These are phyloP conservation scores for Chrysolina oricalcia DNA, from an alignment of 2,888 invertebrate genomes.

Conservation along the genomic window DNA sequence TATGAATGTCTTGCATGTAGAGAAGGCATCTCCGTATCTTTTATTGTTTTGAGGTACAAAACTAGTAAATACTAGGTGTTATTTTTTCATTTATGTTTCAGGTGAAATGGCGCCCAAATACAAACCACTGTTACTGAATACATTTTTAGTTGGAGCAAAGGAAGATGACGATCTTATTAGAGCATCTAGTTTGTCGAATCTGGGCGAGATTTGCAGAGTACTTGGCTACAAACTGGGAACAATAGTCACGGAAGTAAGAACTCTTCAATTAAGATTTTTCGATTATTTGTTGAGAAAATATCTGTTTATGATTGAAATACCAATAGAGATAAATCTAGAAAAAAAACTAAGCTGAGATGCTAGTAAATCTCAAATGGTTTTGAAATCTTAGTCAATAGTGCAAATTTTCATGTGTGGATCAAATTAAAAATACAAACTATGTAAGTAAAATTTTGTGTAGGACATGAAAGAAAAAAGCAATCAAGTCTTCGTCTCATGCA, in stretches of 20 bases:
- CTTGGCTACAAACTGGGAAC: constrained; percentile 83
- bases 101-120: constrained; percentile 83
- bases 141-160: constrained; percentile 80
- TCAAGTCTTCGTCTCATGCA: no score
- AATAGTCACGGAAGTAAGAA: constrained; percentile 81
- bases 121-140: constrained; percentile 80
- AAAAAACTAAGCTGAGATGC: no score
- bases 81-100: constrained; percentile 65
- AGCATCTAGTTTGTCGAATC: constrained; percentile 87
- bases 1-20: no score
- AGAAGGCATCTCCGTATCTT: no score
- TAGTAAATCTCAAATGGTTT: no score
- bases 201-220: constrained; percentile 86
- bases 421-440: no score
- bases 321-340: background rate
- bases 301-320: background rate
- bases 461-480: no score
- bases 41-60: no score
- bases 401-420: no score
- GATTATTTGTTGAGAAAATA: background rate
- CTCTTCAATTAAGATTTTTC: background rate
- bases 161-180: constrained; percentile 83
- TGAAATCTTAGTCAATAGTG: no score
- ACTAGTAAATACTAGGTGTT: background rate
- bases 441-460: no score